Base-by-base conservation (phyloP, 2,888 invertebrate species). In the Metacarcinus magister region DNA sequence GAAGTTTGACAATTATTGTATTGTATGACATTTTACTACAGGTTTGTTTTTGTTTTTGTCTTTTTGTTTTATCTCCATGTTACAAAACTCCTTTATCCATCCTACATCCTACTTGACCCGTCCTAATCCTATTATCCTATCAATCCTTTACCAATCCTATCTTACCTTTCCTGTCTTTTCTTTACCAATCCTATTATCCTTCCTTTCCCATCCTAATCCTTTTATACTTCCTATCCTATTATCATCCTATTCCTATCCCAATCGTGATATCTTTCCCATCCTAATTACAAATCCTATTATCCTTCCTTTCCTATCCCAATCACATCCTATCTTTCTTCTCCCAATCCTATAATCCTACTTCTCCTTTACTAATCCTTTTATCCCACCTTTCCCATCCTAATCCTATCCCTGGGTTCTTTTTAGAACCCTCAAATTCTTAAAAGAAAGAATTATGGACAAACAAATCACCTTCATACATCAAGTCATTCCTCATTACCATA, bases 381-480 rank as follows among this genome's bases (percentile, higher is more conserved):
- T 92, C 92, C 87, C 92, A 46, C 95, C 92, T 28, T 93, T 60
- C 48, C 82, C 67, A 2, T 94, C 92, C 95, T 91, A 39, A 75
- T 75, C 93, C 95, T 54, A 28, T 92, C 92, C 94, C 92, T 90
- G 96, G 96, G 96, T 96, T 95, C 95, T 96, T n/a, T 96, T 96
- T 95, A 96, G 96, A 96, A 96, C 96, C 96, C 96, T 94, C 96
- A 96, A 60, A 96, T 89, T 87, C 19, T 96, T 96, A 95, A 32
- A 87, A 96, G 43, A 96, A 94, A 96, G 95, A 96, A 95, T 75
- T 89, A 60, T 95, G 90, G 95, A 95, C 94, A 94, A 93, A 94
- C 44, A 13, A 32, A 32, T 32, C 82, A 82, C 28, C 87, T 16
- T 87, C 87, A 87, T 87, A 16, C 87, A 87, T 32, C 87, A 87